Base-by-base conservation (phyloP, 2,797 vertebrate species). In the Bovichtus diacanthus region DNA sequence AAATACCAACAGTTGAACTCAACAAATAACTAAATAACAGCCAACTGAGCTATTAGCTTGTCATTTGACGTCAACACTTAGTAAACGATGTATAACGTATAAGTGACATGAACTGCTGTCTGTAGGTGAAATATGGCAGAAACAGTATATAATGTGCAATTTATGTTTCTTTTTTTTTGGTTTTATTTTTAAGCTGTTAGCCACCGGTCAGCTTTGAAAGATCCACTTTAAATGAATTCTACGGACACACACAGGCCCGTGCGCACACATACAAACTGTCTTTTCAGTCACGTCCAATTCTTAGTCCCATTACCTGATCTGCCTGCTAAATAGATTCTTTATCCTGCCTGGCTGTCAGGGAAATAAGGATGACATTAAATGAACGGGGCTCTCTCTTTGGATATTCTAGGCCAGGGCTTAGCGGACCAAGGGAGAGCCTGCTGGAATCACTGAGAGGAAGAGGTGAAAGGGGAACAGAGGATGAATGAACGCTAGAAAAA, bases 281-380 rank as follows among this genome's bases (percentile, higher is more conserved):
- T 73, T 62, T 76, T 72, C 76, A 71, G 80, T 64, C 69, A 74
- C 49, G 49, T 88, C 81, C 46, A 69, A 53, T 77, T 73, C 76
- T 84, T 55, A 49, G 87, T 64, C 69, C 64, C 51, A 39, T 72
- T 87, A 81, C 81, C 87, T 88, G 80, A 84, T 81, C 84, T 81
- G 84, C 85, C 70, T 90, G 74, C 76, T 69, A 89, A 90, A 81
- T 55, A 87, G 70, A 80, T 86, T 72, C 83, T 88, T 87, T 79
- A 80, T 86, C 78, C 82, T 18, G 66, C 74, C 76, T 25, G 76
- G 64, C 75, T 85, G 83, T 88, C 84, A 83, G 65, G 70, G 56
- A 87, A 89, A 90, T 84, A 78, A 85, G 81, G 81, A 87, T 85
- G 86, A 81, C 84, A 90, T 84, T 83, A 91, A 92, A 87, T 83